A percentile compares a stretch with the other conserved stretches of the same genome.
Evolutionary conservation across 2,113 vertebrate genomes (phyloP).

Genomic region (Empidonax traillii): DNA sequence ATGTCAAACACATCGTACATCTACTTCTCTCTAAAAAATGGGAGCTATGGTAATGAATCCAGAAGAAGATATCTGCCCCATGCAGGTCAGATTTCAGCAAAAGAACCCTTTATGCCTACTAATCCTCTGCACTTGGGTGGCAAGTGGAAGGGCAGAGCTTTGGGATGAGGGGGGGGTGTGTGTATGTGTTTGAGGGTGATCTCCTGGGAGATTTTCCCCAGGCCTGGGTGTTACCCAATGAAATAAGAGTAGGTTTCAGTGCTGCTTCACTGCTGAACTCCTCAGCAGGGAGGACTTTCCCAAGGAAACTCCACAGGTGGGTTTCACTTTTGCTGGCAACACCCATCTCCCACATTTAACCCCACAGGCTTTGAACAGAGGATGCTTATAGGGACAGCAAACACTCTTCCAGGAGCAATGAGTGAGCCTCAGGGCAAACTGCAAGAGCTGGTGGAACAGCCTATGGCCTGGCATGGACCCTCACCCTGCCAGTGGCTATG

Average conservation of each 20-base stretch:
- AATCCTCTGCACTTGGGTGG: not conserved
- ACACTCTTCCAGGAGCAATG: not conserved
- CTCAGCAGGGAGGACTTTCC: not conserved
- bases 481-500: not conserved
- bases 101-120: not conserved
- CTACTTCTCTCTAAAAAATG: not conserved
- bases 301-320: not conserved
- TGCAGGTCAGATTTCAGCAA: not conserved
- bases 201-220: slow-evolving; percentile 44
- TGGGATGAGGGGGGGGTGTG: not conserved
- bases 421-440: not conserved
- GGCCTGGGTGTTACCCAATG: slow-evolving; percentile 38
- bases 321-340: slow-evolving; percentile 21
- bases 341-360: rapidly evolving
- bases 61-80: not conserved
- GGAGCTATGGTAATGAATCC: not conserved
- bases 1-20: not conserved
- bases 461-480: not conserved
- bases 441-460: not conserved
- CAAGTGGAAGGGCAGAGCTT: not conserved
- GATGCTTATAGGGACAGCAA: not conserved
- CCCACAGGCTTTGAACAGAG: not conserved
- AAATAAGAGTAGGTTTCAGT: slow-evolving; percentile 35
- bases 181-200: slow-evolving; percentile 20
- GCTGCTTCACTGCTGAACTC: not conserved